Conservation (phyloP, 2,888 invertebrate genomes). For the Neoascia interrupta region DNA sequence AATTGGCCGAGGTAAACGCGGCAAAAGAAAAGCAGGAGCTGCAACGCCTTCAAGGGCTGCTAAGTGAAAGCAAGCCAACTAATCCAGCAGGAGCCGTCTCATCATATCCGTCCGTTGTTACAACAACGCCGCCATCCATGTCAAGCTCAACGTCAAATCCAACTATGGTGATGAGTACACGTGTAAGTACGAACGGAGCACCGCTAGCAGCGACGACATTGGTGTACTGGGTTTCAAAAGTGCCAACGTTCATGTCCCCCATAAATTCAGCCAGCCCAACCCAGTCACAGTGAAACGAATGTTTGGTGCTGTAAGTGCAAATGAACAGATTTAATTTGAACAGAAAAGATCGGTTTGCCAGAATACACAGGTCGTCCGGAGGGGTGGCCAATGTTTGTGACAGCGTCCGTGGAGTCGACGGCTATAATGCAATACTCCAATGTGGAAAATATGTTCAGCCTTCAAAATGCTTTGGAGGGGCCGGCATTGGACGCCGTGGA, state of each 20-base stretch:
- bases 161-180: not conserved
- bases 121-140: not conserved
- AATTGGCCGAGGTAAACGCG: too few species aligned
- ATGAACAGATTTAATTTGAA: too few species aligned
- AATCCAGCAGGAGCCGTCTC: not conserved
- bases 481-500: too few species aligned
- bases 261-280: slow-evolving; percentile 13
- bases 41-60: not conserved
- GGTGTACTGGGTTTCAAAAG: not conserved
- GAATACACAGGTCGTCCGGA: not conserved
- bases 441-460: slow-evolving; percentile 27
- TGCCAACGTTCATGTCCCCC: slow-evolving; percentile 16
- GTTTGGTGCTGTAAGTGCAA: too few species aligned
- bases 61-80: not conserved
- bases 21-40: not conserved
- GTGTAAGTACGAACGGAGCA: not conserved
- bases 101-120: not conserved
- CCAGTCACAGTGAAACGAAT: too few species aligned
- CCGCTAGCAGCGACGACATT: not conserved
- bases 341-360: not conserved
- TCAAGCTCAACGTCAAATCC: not conserved
- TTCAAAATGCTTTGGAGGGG: too few species aligned
- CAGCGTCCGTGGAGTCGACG: slow-evolving; percentile 30
- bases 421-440: slow-evolving; percentile 17
- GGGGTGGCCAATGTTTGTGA: not conserved